Evolutionary conservation across 2,888 invertebrate species (phyloP), one percentile per base, ranked within the genome.

Genomic region (Oscheius myriophilus): DNA sequence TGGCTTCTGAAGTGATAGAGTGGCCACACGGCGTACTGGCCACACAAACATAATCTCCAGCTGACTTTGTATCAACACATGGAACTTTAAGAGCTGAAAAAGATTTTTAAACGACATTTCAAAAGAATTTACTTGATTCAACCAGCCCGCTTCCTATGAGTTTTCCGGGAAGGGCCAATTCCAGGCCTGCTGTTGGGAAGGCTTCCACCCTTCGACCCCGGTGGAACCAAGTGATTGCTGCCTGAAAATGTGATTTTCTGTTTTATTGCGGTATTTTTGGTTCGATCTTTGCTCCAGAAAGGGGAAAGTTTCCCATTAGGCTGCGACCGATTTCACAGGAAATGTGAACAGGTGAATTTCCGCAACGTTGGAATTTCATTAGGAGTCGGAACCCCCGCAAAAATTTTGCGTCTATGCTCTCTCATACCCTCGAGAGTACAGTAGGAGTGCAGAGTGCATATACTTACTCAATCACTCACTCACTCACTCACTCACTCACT

Each of bases 31-130:
- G 73, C 4, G 70, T 70, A 21, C 68, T 70, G 6, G 76, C 76
- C 57, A 71, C 73, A 49, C 76, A 76, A 55, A 70, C 68, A 42
- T 76, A 76, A 39, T 76, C 73, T 11, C 76, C 76, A 21, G 67
- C 62, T 7, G 76, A 70, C n/a, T 68, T 59, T 46, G 69, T 63
- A 51, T 73, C 73, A 46, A 70, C 53, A 55, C 76, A 76, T 18
- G 69, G 69, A 49, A 76, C 69, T 25, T 69, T 65, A 25, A 64
- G 54, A 3, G 59, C 75, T 71, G 59, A 41, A 67, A 49, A 23
- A 16, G n/a, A 18, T 1, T 9, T 16, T 49, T 25, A n/a, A 39
- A 12, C 14, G 11, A 33, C 4, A 6, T 33, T 33, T 9, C 21
- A 16, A 7, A 9, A 9, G 33, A 4, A 55, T 66, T 26, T 43